Evolutionary conservation across 2,888 invertebrate species (phyloP).

Genomic region (Pristionchus arcanus): DNA sequence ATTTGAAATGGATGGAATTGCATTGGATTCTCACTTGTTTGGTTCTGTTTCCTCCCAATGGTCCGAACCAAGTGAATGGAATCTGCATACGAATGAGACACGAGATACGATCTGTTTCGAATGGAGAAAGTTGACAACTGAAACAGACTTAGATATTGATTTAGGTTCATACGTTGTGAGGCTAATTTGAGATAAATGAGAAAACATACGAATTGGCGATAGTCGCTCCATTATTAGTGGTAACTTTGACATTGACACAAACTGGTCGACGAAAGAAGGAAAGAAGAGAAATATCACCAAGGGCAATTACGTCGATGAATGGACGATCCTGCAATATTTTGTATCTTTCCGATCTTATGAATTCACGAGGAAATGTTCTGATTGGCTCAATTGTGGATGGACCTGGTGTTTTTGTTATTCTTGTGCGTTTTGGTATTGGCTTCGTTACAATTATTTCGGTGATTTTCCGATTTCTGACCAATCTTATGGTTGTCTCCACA

Average conservation of each 20-base stretch:
- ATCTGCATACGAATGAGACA: conserved; percentile 73
- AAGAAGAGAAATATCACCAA: conserved; percentile 68
- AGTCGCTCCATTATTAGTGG: conserved; percentile 62
- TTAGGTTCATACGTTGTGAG: neutral
- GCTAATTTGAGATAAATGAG: no score
- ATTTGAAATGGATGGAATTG: neutral
- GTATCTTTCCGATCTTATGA: neutral
- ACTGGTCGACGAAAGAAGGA: conserved; percentile 64
- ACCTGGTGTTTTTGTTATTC: no score
- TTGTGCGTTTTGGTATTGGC: neutral
- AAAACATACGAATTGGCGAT: conserved; percentile 60
- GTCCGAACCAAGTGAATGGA: conserved; percentile 74
- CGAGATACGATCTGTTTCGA: conserved; percentile 62
- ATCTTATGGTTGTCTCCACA: conserved; percentile 55
- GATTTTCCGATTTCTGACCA: neutral
- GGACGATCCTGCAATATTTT: conserved; percentile 68
- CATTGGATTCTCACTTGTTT: conserved; percentile 55
- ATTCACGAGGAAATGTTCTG: no score
- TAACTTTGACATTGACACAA: conserved; percentile 73
- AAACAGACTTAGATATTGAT: neutral
- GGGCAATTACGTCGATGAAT: conserved; percentile 75
- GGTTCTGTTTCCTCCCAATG: conserved; percentile 57
- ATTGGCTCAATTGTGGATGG: no score
- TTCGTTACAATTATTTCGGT: neutral
- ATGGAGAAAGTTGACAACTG: conserved; percentile 63